Conservation (phyloP, 2,797 vertebrate genomes). For the Alosa sapidissima region DNA sequence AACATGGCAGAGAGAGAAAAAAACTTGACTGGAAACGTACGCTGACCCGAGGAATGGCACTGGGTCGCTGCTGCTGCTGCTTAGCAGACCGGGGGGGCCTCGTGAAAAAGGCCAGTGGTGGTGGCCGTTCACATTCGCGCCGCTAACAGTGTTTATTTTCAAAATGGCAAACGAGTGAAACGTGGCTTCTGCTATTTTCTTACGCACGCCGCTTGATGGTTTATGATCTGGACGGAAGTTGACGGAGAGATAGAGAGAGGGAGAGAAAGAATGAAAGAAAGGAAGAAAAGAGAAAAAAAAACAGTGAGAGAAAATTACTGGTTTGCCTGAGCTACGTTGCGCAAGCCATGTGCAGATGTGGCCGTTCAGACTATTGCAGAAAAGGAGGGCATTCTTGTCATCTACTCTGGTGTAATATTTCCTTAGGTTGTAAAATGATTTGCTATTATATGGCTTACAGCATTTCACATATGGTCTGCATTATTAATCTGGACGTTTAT, state of each 20-base stretch:
- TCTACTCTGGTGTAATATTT: slow-evolving; percentile 45
- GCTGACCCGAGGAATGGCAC: neutral
- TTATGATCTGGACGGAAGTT: slow-evolving; percentile 29
- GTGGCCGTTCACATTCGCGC: neutral
- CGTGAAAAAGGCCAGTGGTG: neutral
- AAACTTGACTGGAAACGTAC: slow-evolving; percentile 53
- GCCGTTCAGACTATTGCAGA: slow-evolving; percentile 47
- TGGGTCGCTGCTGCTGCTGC: slow-evolving; percentile 43
- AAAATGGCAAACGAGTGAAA: slow-evolving; percentile 60
- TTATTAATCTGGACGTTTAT: slow-evolving; percentile 49
- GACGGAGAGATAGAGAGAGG: neutral
- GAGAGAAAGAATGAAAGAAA: neutral
- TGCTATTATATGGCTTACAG: slow-evolving; percentile 39
- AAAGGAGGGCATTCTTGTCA: slow-evolving; percentile 38
- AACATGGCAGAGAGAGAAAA: slow-evolving; percentile 45
- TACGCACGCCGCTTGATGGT: slow-evolving; percentile 50
- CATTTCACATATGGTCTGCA: slow-evolving; percentile 49
- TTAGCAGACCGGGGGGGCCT: slow-evolving; percentile 31
- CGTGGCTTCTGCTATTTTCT: slow-evolving; percentile 55
- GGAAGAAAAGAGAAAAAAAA: neutral
- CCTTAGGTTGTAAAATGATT: slow-evolving; percentile 43
- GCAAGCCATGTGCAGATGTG: slow-evolving; percentile 45
- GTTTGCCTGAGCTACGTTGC: neutral
- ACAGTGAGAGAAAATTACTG: slow-evolving; percentile 42
- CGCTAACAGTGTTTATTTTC: slow-evolving; percentile 59